Conservation (phyloP, 2,113 vertebrate species). For the Neotragus moschatus region DNA sequence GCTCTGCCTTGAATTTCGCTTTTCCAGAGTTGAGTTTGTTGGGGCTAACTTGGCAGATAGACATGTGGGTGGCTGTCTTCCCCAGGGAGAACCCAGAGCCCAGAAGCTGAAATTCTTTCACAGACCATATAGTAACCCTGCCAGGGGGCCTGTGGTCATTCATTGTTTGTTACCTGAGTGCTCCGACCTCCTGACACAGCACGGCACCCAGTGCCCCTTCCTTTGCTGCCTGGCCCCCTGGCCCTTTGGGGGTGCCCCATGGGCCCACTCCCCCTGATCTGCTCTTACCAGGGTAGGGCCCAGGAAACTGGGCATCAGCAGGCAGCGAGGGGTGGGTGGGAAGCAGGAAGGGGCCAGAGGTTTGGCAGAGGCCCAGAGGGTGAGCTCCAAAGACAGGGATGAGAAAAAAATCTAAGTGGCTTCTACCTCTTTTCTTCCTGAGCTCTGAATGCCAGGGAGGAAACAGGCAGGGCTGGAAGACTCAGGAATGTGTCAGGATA, state of each 20-base stretch:
- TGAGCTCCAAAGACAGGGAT: background rate
- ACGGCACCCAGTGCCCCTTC: background rate
- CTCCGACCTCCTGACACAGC: background rate
- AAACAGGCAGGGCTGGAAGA: background rate
- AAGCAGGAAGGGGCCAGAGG: background rate
- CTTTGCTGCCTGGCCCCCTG: background rate
- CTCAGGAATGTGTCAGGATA: background rate
- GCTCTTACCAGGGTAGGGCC: background rate
- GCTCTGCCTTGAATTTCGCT: conserved; percentile 72
- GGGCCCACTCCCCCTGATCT: background rate
- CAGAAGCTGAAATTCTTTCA: conserved; percentile 76
- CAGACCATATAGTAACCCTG: conserved; percentile 75
- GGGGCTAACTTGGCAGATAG: conserved; percentile 72
- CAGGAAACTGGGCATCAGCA: background rate
- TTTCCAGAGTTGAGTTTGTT: conserved; percentile 76
- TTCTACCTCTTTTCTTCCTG: background rate
- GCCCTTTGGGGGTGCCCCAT: background rate
- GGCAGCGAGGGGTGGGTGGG: background rate
- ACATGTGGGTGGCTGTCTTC: conserved; percentile 66
- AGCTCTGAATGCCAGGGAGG: background rate
- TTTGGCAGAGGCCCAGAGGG: background rate
- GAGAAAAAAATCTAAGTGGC: background rate
- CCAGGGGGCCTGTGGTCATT: conserved; percentile 60
- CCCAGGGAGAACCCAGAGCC: conserved; percentile 63
- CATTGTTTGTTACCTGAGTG: conserved; percentile 36